These are phyloP conservation scores for Thalassoma bifasciatum DNA, from an alignment of 2,113 vertebrate species.

Conservation along the genomic window DNA sequence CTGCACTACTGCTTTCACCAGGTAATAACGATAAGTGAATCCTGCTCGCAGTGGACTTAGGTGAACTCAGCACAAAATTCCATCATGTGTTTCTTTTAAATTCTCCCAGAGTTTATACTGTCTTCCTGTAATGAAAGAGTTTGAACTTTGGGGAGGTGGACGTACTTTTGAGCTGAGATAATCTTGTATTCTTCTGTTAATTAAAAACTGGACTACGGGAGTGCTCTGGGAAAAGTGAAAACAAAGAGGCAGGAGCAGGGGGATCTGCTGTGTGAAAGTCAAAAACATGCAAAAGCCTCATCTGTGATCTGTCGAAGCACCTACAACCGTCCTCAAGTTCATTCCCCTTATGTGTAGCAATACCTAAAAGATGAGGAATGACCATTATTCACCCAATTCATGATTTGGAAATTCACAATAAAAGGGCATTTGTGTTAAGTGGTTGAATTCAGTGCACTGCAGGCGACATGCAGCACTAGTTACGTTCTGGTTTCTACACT, in stretches of 20 bases:
- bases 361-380: too few relatives aligned
- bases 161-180: neutral
- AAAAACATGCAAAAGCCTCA: neutral
- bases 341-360: neutral
- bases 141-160: neutral
- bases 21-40: conserved; percentile 72
- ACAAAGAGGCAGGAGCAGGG: neutral
- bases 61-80: conserved; percentile 1
- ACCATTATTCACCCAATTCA: too few relatives aligned
- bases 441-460: neutral
- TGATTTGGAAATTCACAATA: too few relatives aligned
- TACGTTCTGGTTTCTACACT: neutral
- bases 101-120: neutral
- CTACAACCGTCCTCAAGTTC: too few relatives aligned
- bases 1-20: conserved; percentile 97
- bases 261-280: neutral
- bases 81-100: neutral
- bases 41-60: neutral
- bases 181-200: neutral
- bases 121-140: neutral
- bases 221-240: neutral
- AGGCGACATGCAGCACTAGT: neutral
- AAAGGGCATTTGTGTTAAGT: neutral
- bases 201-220: neutral
- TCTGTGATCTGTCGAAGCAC: neutral